These are phyloP conservation scores for Drosophila fungiperda DNA, from an alignment of 2,888 invertebrate genomes.

Conservation along the genomic window DNA sequence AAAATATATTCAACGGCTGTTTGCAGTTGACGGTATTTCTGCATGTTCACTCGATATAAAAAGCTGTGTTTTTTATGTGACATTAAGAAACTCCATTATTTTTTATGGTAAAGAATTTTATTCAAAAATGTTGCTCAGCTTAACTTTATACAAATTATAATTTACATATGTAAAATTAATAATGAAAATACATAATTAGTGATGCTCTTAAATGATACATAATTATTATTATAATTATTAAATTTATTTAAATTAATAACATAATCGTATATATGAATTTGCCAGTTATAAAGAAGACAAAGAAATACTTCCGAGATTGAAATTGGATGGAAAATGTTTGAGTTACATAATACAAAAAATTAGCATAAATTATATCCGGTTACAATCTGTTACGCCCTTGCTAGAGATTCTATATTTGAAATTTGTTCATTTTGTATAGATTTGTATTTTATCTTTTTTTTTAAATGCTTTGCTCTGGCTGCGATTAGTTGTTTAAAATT, in stretches of 20 bases:
- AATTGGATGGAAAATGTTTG: conserved; percentile 60
- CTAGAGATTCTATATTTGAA: conserved; percentile 24
- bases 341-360: conserved; percentile 28
- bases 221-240: conserved; percentile 49
- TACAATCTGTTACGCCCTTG: conserved; percentile 46
- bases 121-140: conserved; percentile 76
- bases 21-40: not conserved
- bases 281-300: conserved; percentile 41
- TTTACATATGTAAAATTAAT: conserved; percentile 67
- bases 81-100: not conserved
- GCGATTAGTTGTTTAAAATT: conserved; percentile 34
- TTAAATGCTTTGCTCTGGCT: conserved; percentile 72
- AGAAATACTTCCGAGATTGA: conserved; percentile 25
- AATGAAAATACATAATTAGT: conserved; percentile 66
- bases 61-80: not conserved
- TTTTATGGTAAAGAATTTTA: conserved; percentile 78
- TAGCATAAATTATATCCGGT: conserved; percentile 61
- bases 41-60: not conserved
- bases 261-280: conserved; percentile 45
- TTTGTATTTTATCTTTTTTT: conserved; percentile 2
- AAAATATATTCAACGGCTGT: not conserved
- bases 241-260: conserved; percentile 48
- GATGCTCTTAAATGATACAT: conserved; percentile 65
- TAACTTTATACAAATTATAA: conserved; percentile 80
- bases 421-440: not conserved